These are phyloP conservation scores for Holotrichia oblita DNA, from an alignment of 1,140 invertebrate genomes.

Conservation along the genomic window DNA sequence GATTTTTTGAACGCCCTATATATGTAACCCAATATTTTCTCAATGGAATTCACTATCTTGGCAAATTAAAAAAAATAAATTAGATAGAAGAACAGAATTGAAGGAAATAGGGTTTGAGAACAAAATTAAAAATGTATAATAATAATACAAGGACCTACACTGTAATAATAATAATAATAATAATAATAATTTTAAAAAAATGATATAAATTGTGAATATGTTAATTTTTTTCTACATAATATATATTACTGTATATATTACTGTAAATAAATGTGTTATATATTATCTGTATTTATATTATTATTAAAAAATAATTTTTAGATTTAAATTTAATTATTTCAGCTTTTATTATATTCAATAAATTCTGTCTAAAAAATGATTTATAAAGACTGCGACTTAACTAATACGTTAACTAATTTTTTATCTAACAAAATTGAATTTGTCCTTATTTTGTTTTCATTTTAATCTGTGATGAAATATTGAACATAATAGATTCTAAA, in stretches of 20 bases:
- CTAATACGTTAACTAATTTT: too few species aligned
- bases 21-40: neutral
- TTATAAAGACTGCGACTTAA: too few species aligned
- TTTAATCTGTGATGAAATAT: conserved; percentile 2
- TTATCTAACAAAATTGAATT: too few species aligned
- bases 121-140: neutral
- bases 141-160: neutral
- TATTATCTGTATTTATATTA: too few species aligned
- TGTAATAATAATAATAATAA: neutral
- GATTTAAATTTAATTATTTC: too few species aligned
- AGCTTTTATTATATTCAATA: too few species aligned
- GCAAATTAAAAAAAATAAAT: neutral
- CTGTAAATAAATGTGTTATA: conserved; percentile 14
- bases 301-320: too few species aligned
- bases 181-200: too few species aligned
- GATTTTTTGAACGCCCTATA: neutral
- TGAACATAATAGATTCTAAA: neutral
- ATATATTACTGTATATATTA: neutral
- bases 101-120: neutral
- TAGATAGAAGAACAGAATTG: neutral
- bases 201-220: neutral
- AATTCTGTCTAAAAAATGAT: too few species aligned
- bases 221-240: neutral
- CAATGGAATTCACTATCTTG: neutral
- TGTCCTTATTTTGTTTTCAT: neutral